These are phyloP conservation scores for Apamea anceps DNA, from an alignment of 2,888 invertebrate genomes.

Conservation along the genomic window DNA sequence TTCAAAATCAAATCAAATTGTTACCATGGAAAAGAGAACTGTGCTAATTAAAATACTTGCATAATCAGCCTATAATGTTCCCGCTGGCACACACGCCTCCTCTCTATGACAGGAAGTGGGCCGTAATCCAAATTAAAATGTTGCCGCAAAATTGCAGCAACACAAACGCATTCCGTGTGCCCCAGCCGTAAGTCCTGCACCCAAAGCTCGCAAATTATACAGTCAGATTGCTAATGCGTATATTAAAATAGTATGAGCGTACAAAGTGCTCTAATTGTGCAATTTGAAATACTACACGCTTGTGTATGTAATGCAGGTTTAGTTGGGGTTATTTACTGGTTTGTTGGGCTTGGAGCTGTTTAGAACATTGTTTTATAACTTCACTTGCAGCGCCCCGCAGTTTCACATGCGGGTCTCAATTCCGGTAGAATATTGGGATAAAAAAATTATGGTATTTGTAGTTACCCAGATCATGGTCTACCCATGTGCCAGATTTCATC, in stretches of 20 bases:
- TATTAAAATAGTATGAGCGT: conserved; percentile 50
- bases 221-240: conserved; percentile 32
- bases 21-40: too few species aligned
- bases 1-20: neutral
- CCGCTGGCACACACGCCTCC: too few species aligned
- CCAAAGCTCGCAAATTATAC: conserved; percentile 47
- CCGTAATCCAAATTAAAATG: neutral
- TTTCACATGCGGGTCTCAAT: too few species aligned
- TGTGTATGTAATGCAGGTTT: conserved; percentile 21
- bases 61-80: too few species aligned
- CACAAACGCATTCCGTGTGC: conserved; percentile 21
- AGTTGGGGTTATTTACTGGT: conserved; percentile 3
- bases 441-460: too few species aligned
- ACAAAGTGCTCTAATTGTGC: conserved; percentile 46
- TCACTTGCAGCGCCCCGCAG: neutral
- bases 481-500: too few species aligned
- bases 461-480: too few species aligned
- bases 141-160: neutral
- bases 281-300: conserved; percentile 31
- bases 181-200: conserved; percentile 16
- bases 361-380: neutral
- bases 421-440: too few species aligned
- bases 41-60: neutral
- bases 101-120: too few species aligned
- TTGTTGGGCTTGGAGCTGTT: neutral